phyloP scores from a whole-genome alignment of 2,797 vertebrate species.

The Chelmon rostratus region DNA sequence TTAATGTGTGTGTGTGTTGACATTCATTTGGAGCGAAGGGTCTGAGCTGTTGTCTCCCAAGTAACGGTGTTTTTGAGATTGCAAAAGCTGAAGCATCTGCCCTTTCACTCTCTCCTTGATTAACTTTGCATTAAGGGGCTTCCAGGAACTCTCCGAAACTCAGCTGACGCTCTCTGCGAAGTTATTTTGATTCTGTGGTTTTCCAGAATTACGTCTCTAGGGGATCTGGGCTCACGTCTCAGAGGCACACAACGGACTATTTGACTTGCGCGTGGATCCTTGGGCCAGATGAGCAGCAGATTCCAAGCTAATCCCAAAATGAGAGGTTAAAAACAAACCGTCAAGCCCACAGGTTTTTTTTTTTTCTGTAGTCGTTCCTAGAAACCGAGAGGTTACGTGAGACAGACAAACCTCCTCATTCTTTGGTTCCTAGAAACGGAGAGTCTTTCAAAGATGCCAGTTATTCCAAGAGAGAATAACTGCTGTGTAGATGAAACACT shows the following conservation, averaged over 20 bases:
- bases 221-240: slow-evolving; percentile 25
- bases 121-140: slow-evolving; percentile 30
- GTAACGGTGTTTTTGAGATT: too few relatives aligned
- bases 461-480: slow-evolving; percentile 34
- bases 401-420: slow-evolving; percentile 31
- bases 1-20: not conserved
- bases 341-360: slow-evolving; percentile 16
- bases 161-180: slow-evolving; percentile 1
- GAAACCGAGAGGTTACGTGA: slow-evolving; percentile 50
- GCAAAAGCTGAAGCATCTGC: slow-evolving; percentile 30
- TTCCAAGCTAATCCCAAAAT: slow-evolving; percentile 67
- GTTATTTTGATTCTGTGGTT: slow-evolving; percentile 38
- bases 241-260: slow-evolving; percentile 9
- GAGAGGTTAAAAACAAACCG: slow-evolving; percentile 46
- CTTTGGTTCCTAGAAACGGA: slow-evolving; percentile 47
- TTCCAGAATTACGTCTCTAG: slow-evolving; percentile 27
- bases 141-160: slow-evolving; percentile 38
- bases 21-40: not conserved
- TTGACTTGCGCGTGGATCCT: slow-evolving; percentile 15
- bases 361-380: slow-evolving; percentile 35
- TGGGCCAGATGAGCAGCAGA: slow-evolving; percentile 22
- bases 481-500: not conserved
- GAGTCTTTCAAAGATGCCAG: slow-evolving; percentile 12
- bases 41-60: not conserved
- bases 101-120: slow-evolving; percentile 12